phyloP scores from a whole-genome alignment of 2,113 vertebrate species.

The Tachycineta bicolor region DNA sequence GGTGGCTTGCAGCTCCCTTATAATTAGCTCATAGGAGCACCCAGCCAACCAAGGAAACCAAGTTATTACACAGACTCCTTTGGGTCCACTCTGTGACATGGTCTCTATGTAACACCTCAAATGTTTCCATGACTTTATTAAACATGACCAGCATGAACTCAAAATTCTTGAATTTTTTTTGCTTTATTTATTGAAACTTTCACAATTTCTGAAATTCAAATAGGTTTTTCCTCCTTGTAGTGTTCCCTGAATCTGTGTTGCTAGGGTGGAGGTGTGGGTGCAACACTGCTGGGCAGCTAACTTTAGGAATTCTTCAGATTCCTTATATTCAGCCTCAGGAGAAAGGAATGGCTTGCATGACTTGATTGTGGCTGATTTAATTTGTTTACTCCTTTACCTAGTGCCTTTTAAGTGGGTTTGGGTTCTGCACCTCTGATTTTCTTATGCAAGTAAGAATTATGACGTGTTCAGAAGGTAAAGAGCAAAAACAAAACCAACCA shows the following conservation, averaged over 20 bases:
- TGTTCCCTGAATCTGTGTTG: neutral
- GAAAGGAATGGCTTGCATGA: neutral
- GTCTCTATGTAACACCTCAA: neutral
- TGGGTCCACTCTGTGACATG: neutral
- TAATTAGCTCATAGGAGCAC: constrained; percentile 18
- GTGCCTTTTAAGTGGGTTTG: neutral
- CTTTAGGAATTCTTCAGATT: neutral
- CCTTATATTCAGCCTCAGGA: neutral
- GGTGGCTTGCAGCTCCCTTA: neutral
- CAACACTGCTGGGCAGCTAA: neutral
- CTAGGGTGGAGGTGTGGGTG: neutral
- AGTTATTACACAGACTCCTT: constrained; percentile 21
- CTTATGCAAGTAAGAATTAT: neutral
- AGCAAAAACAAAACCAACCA: neutral
- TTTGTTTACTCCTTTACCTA: neutral
- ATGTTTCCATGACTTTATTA: constrained; percentile 11
- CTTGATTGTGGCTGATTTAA: neutral
- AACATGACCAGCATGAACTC: neutral
- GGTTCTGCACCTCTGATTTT: neutral
- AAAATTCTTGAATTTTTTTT: neutral
- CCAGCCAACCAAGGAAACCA: neutral
- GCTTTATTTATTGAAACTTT: neutral
- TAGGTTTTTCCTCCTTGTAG: neutral
- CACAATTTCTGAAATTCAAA: neutral
- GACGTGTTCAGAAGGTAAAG: neutral